Percentiles rank a stretch among this genome's conserved stretches.
These are phyloP conservation scores for Myotis daubentonii DNA, from an alignment of 2,797 vertebrate genomes.

Conservation along the genomic window DNA sequence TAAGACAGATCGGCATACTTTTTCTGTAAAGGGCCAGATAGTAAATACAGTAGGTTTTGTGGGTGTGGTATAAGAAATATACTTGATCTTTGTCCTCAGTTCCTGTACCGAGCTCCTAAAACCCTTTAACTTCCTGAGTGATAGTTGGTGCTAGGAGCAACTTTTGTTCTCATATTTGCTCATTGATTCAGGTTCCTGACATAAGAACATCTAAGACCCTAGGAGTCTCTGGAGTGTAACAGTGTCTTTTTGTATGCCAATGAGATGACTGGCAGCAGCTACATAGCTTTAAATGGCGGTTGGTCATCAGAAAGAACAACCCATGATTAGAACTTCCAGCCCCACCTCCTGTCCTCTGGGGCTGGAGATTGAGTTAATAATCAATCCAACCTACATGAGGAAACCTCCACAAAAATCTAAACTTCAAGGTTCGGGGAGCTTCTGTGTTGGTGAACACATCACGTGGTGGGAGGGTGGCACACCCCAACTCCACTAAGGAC, in stretches of 20 bases:
- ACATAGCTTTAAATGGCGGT: neutral
- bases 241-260: neutral
- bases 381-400: neutral
- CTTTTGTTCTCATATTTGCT: neutral
- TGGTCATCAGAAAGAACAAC: neutral
- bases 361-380: neutral
- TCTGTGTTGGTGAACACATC: neutral
- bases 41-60: neutral
- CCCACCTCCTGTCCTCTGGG: neutral
- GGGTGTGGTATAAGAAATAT: neutral
- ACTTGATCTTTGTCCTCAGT: neutral
- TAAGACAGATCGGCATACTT: neutral
- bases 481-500: neutral
- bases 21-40: neutral
- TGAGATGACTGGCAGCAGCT: neutral
- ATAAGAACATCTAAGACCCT: neutral
- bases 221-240: neutral
- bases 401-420: neutral
- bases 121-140: neutral
- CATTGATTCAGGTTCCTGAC: neutral
- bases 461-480: neutral
- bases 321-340: neutral
- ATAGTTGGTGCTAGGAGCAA: neutral
- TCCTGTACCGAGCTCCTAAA: neutral
- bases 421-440: neutral